These are phyloP conservation scores for Steinernema feltiae DNA, from an alignment of 1,140 invertebrate species.

Conservation along the genomic window DNA sequence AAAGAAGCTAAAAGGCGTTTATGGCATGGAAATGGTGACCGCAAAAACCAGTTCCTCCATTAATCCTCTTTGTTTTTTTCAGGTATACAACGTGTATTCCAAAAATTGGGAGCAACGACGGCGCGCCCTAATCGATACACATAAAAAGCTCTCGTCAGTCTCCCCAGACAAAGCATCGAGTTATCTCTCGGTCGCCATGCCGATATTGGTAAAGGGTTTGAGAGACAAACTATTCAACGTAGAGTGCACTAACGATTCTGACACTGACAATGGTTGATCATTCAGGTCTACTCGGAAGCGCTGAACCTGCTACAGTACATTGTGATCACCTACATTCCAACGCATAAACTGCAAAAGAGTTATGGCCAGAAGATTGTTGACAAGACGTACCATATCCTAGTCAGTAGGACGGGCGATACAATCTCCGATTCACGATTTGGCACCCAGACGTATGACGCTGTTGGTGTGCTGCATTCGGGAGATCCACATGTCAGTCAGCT, in stretches of 20 bases:
- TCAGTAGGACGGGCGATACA: neutral
- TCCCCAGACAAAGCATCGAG: slow-evolving; percentile 18
- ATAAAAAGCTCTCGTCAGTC: slow-evolving; percentile 17
- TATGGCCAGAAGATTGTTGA: neutral
- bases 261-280: slow-evolving; percentile 9
- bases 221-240: slow-evolving; percentile 30
- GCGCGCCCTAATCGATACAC: slow-evolving; percentile 23
- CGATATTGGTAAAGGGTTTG: slow-evolving; percentile 23
- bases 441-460: neutral
- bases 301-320: slow-evolving; percentile 23
- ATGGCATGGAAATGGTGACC: slow-evolving; percentile 27
- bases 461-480: neutral
- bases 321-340: slow-evolving; percentile 26
- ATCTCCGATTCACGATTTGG: neutral
- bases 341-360: slow-evolving; percentile 21
- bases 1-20: slow-evolving; percentile 20
- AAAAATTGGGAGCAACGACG: slow-evolving; percentile 33
- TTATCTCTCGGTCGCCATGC: slow-evolving; percentile 22
- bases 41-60: neutral
- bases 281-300: slow-evolving; percentile 27
- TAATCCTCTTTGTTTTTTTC: neutral
- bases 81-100: slow-evolving; percentile 36
- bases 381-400: neutral
- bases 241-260: neutral
- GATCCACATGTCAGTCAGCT: neutral